A percentile compares a stretch with the other conserved stretches of the same genome.
phyloP scores from a whole-genome alignment of 2,888 invertebrate genomes.

The Lasioglossum malachurum region DNA sequence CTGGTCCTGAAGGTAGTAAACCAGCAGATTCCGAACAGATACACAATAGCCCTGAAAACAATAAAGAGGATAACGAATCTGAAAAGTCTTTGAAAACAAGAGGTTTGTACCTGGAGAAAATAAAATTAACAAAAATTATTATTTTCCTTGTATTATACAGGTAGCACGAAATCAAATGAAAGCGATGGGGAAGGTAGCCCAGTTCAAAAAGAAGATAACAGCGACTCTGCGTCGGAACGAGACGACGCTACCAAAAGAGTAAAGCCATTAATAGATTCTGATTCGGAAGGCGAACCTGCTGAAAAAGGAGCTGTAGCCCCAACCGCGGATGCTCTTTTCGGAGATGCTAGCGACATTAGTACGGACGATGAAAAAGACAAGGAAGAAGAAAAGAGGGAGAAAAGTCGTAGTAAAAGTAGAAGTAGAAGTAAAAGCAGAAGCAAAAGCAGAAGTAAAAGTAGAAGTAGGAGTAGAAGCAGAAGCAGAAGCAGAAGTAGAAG shows the following conservation, averaged over 20 bases:
- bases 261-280: conserved; percentile 88
- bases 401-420: conserved; percentile 86
- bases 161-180: conserved; percentile 81
- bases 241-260: conserved; percentile 84
- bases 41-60: conserved; percentile 69
- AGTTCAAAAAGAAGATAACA: conserved; percentile 81
- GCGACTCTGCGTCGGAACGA: conserved; percentile 78
- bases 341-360: conserved; percentile 97
- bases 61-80: conserved; percentile 79
- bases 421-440: conserved; percentile 86
- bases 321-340: conserved; percentile 94
- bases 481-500: conserved; percentile 84
- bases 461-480: conserved; percentile 79
- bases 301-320: conserved; percentile 85
- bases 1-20: conserved; percentile 76
- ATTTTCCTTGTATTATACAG: conserved; percentile 15
- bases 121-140: not conserved
- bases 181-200: conserved; percentile 82
- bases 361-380: conserved; percentile 90
- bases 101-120: conserved; percentile 56
- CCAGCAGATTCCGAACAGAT: conserved; percentile 33
- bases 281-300: conserved; percentile 87
- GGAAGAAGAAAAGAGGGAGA: conserved; percentile 79
- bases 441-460: conserved; percentile 79
- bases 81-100: conserved; percentile 74